These are phyloP conservation scores for Pachliopta kotzebuea DNA, from an alignment of 2,888 invertebrate genomes.

Conservation along the genomic window DNA sequence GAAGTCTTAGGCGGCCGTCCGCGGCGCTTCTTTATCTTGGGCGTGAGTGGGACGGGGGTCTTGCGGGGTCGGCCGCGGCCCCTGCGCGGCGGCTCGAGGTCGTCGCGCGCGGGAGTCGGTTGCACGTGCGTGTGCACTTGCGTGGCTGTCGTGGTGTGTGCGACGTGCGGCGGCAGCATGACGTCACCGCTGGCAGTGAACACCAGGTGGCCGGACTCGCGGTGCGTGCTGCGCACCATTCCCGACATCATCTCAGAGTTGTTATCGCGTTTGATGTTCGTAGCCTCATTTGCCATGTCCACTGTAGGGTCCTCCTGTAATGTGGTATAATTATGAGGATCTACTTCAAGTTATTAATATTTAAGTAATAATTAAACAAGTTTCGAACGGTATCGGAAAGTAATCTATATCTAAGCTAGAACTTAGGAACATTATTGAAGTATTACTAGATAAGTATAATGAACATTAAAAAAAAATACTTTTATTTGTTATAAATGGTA, in stretches of 20 bases:
- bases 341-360: too few species aligned
- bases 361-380: too few species aligned
- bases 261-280: constrained; percentile 56
- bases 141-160: constrained; percentile 9
- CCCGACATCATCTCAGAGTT: constrained; percentile 73
- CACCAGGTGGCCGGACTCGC: constrained; percentile 70
- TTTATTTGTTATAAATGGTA: too few species aligned
- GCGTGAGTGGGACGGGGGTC: constrained; percentile 72
- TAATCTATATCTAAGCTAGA: too few species aligned
- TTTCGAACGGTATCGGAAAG: too few species aligned
- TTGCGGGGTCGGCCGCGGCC: constrained; percentile 78
- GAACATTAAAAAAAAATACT: too few species aligned
- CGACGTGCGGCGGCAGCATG: constrained; percentile 63
- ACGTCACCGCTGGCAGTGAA: constrained; percentile 75
- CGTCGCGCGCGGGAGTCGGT: constrained; percentile 43
- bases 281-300: constrained; percentile 60
- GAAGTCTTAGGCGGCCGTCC: constrained; percentile 75
- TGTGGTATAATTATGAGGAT: neutral
- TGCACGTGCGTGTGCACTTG: constrained; percentile 32
- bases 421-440: too few species aligned
- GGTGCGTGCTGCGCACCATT: constrained; percentile 74
- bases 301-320: constrained; percentile 74
- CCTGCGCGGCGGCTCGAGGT: constrained; percentile 65
- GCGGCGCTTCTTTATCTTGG: constrained; percentile 70
- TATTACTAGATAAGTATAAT: too few species aligned